Evolutionary conservation across 2,113 vertebrate species (phyloP).

Genomic region (Narcine bancroftii): DNA sequence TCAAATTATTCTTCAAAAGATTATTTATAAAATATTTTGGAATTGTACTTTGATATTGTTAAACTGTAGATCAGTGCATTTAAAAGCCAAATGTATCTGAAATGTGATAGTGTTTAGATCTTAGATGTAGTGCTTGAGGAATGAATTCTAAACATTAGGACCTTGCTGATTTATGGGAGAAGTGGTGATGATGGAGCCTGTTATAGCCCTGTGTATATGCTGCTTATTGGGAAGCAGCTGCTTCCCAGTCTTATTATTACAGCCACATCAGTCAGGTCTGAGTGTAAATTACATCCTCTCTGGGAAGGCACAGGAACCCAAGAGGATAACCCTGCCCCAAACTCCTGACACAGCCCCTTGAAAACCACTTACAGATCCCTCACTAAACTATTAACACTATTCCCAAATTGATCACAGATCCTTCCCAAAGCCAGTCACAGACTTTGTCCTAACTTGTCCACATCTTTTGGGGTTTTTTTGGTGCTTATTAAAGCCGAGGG

Average conservation of each 20-base stretch:
- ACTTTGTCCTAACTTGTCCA: background rate
- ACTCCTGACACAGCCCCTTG: background rate
- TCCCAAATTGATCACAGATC: slow-evolving; percentile 28
- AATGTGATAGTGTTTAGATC: background rate
- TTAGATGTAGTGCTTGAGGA: background rate
- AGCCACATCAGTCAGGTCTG: slow-evolving; percentile 12
- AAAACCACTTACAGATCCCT: slow-evolving; percentile 27
- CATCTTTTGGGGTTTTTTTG: background rate
- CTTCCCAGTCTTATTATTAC: background rate
- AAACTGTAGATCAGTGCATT: background rate
- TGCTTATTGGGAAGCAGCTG: slow-evolving; percentile 16
- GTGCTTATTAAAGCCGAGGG: background rate
- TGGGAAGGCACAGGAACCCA: background rate
- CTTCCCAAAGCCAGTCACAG: background rate
- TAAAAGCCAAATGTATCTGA: background rate
- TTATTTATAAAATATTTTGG: background rate
- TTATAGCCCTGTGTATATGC: background rate
- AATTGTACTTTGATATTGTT: background rate
- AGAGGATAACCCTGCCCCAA: background rate
- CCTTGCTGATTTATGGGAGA: slow-evolving; percentile 11
- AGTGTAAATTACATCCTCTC: slow-evolving; percentile 23
- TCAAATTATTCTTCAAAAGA: background rate
- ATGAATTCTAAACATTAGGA: slow-evolving; percentile 26
- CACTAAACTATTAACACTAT: slow-evolving; percentile 5
- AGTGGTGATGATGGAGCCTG: slow-evolving; percentile 9